These are phyloP conservation scores for Pelobates fuscus DNA, from an alignment of 2,113 vertebrate species.

Conservation along the genomic window DNA sequence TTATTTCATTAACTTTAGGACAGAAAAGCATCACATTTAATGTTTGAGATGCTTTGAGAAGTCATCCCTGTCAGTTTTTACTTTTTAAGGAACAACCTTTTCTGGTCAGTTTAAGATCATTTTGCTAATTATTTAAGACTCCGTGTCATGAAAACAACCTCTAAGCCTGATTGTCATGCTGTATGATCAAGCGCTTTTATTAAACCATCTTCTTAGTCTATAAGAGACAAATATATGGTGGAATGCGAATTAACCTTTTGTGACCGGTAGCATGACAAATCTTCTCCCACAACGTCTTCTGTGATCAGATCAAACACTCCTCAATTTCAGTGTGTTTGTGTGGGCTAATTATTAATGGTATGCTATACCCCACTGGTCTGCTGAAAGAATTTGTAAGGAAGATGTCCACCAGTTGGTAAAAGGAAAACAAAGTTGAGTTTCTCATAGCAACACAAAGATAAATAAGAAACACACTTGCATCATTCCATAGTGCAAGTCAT, in stretches of 20 bases:
- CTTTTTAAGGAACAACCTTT: background rate
- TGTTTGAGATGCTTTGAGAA: too few species aligned
- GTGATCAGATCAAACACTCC: constrained; percentile 23
- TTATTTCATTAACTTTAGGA: too few species aligned
- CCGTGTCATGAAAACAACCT: background rate
- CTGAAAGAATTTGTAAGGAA: constrained; percentile 33
- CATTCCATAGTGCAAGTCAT: too few species aligned
- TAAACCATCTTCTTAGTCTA: background rate
- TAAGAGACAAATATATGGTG: constrained; percentile 15
- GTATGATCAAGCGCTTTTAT: background rate
- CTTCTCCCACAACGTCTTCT: background rate
- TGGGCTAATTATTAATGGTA: constrained; percentile 25
- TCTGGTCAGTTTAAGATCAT: background rate
- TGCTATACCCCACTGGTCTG: constrained; percentile 27
- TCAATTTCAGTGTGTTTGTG: constrained; percentile 25
- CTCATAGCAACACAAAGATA: too few species aligned
- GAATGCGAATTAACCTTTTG: constrained; percentile 45
- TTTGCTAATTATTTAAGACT: background rate
- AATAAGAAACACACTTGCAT: too few species aligned
- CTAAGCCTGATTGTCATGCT: background rate
- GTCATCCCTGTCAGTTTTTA: too few species aligned
- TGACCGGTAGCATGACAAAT: constrained; percentile 27
- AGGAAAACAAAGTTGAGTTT: too few species aligned
- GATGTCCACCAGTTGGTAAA: too few species aligned
- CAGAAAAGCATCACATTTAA: too few species aligned